phyloP scores from a whole-genome alignment of 37 sponge, comb jelly and placozoan species.

The Geodia barretti region DNA sequence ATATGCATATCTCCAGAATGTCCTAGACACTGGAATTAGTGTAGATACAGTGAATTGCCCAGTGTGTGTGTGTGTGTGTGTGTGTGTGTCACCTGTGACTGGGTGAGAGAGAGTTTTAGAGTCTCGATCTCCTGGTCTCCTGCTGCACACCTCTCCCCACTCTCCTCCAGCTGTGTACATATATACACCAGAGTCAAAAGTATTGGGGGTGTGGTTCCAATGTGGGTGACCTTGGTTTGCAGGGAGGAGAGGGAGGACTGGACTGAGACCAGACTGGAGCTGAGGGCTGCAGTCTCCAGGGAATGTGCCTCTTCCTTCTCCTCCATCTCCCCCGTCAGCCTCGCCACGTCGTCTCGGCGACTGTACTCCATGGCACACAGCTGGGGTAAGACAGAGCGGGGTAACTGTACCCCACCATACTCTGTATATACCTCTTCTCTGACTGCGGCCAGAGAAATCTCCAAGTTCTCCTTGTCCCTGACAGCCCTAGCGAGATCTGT shows the following conservation, averaged over 20 bases:
- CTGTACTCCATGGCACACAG: neutral
- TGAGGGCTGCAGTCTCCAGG: neutral
- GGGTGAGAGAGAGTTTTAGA: too few relatives aligned
- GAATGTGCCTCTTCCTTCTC: neutral
- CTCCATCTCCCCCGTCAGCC: neutral
- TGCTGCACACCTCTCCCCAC: too few relatives aligned
- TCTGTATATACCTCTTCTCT: neutral
- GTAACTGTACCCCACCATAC: too few relatives aligned
- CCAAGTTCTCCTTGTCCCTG: neutral
- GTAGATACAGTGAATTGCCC: too few relatives aligned
- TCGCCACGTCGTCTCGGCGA: neutral
- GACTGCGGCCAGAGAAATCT: neutral
- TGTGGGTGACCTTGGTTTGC: neutral
- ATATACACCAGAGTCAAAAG: too few relatives aligned
- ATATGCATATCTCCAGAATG: too few relatives aligned
- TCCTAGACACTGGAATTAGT: too few relatives aligned
- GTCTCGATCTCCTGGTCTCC: too few relatives aligned
- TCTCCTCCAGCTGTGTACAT: too few relatives aligned
- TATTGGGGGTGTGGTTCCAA: too few relatives aligned
- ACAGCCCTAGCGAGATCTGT: neutral
- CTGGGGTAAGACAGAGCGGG: neutral
- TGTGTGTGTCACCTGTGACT: too few relatives aligned
- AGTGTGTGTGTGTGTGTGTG: too few relatives aligned
- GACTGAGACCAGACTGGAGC: neutral
- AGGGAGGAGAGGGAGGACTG: neutral